Evolutionary conservation across 2,888 invertebrate species (phyloP).

Genomic region (Noctua janthina): DNA sequence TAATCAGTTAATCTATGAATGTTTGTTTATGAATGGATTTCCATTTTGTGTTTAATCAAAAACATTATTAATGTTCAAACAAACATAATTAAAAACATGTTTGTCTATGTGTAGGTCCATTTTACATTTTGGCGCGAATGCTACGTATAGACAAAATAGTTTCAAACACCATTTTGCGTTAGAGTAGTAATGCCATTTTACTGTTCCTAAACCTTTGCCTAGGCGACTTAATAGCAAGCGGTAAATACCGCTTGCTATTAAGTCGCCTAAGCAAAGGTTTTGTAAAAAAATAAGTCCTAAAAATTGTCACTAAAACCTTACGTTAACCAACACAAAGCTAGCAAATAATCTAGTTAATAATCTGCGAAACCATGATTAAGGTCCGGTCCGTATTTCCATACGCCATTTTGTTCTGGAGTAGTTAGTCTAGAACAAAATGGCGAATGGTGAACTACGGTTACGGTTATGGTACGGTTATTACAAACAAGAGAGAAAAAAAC

Average conservation of each 20-base stretch:
- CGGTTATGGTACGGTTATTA: no score
- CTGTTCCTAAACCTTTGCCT: no score
- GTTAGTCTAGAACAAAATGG: neutral
- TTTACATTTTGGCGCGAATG: slow-evolving; percentile 3
- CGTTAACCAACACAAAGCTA: neutral
- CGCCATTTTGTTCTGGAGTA: neutral
- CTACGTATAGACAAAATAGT: neutral
- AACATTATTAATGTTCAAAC: neutral
- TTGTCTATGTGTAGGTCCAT: neutral
- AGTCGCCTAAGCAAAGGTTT: neutral
- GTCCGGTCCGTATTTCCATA: neutral
- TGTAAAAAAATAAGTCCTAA: neutral
- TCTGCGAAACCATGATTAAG: neutral
- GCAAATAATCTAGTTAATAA: neutral
- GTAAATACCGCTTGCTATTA: neutral
- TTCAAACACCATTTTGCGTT: neutral
- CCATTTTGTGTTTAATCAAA: neutral
- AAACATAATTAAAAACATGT: neutral
- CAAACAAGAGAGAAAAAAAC: no score
- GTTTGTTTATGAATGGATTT: neutral
- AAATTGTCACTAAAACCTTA: neutral
- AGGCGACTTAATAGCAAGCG: no score
- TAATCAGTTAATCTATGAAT: slow-evolving; percentile 18
- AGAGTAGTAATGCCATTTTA: neutral
- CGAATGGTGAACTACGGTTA: no score